Conservation (phyloP, 1,140 invertebrate genomes). For the Fopius arisanus region DNA sequence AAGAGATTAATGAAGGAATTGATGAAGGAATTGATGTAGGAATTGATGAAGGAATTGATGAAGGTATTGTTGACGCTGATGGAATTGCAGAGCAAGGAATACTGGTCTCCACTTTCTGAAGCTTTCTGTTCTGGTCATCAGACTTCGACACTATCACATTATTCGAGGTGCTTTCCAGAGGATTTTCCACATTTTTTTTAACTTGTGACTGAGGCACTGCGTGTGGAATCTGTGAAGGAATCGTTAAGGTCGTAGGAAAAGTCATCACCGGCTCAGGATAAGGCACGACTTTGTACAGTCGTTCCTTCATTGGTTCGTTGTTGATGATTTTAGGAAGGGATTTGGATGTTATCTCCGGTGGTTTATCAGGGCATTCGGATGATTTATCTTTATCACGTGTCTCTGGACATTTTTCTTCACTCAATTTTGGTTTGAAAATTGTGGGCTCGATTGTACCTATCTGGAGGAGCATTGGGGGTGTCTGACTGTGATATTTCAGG, state of each 20-base stretch:
- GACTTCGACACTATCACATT: neutral
- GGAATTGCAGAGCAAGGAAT: neutral
- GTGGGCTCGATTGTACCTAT: conserved; percentile 70
- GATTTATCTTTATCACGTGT: neutral
- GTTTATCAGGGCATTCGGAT: neutral
- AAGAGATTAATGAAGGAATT: neutral
- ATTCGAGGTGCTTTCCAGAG: neutral
- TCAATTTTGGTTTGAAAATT: conserved; percentile 58
- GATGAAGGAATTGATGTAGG: too few relatives aligned
- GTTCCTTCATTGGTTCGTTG: conserved; percentile 54
- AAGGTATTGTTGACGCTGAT: neutral
- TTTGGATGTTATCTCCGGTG: conserved; percentile 36
- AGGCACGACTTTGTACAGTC: conserved; percentile 54
- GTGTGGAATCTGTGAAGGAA: neutral
- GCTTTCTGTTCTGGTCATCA: neutral
- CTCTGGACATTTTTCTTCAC: neutral
- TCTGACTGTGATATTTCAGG: conserved; percentile 66
- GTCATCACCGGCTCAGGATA: conserved; percentile 22
- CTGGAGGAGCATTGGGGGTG: conserved; percentile 70
- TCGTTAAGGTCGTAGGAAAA: neutral
- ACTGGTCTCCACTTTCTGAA: neutral
- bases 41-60: too few relatives aligned
- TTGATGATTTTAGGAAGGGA: conserved; percentile 54
- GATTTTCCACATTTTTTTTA: neutral
- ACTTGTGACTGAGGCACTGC: neutral